phyloP scores from a whole-genome alignment of 2,888 invertebrate genomes.

The Thymelicus lineola region DNA sequence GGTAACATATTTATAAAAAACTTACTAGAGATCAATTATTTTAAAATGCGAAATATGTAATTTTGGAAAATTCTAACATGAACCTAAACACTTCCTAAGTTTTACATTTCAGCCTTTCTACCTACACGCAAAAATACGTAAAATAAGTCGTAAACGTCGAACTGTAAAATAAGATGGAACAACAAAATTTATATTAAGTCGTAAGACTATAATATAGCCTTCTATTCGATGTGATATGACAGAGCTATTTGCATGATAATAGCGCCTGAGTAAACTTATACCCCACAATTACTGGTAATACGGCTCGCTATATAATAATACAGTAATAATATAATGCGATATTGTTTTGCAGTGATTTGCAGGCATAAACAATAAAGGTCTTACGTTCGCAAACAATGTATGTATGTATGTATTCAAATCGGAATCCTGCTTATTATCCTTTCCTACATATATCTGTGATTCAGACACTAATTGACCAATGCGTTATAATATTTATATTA shows the following conservation, averaged over 20 bases:
- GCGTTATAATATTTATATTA: too few species aligned
- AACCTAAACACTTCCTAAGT: too few species aligned
- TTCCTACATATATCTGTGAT: too few species aligned
- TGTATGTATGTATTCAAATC: neutral
- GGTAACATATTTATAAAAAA: too few species aligned
- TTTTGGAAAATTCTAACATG: too few species aligned
- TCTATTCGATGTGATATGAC: constrained; percentile 4
- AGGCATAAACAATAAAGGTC: neutral
- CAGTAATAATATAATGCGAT: constrained; percentile 16
- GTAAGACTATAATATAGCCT: neutral
- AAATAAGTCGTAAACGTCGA: neutral
- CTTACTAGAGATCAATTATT: too few species aligned
- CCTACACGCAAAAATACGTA: too few species aligned
- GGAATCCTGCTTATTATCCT: too few species aligned
- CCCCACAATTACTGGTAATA: constrained; percentile 28
- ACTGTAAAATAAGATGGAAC: constrained; percentile 2
- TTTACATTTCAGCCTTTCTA: too few species aligned
- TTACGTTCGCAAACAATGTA: neutral
- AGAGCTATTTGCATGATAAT: constrained; percentile 26
- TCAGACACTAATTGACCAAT: too few species aligned
- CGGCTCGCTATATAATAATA: constrained; percentile 3
- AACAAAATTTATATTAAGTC: constrained; percentile 6
- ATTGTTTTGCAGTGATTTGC: constrained; percentile 27
- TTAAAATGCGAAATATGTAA: too few species aligned
- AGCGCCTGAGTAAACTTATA: constrained; percentile 2